Percentiles rank a stretch among this genome's conserved stretches.
These are phyloP conservation scores for Incurvaria masculella DNA, from an alignment of 2,888 invertebrate genomes.

Conservation along the genomic window DNA sequence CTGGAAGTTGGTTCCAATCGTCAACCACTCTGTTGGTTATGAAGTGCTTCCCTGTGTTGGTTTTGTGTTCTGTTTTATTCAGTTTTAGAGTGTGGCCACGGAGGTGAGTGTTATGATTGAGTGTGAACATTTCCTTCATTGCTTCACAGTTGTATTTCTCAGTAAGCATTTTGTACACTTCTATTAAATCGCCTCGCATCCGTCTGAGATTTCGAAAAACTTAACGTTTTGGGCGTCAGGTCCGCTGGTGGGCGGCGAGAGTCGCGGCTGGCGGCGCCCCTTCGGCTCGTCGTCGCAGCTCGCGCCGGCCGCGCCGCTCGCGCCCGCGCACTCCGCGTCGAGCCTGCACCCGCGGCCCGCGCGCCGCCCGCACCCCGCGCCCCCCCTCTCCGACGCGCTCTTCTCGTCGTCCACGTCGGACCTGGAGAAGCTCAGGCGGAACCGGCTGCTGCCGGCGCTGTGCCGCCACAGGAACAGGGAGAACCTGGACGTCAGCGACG, in stretches of 20 bases:
- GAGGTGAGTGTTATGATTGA: too few species aligned
- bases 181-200: too few species aligned
- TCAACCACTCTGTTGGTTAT: too few species aligned
- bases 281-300: conserved; percentile 19
- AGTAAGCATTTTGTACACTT: too few species aligned
- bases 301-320: conserved; percentile 2
- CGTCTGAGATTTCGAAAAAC: too few species aligned
- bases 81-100: too few species aligned
- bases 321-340: conserved; percentile 1
- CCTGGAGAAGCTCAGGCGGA: conserved; percentile 32
- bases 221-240: conserved; percentile 13
- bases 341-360: conserved; percentile 16
- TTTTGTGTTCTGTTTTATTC: too few species aligned
- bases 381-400: conserved; percentile 25
- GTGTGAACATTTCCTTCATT: too few species aligned
- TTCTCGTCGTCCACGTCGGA: conserved; percentile 36
- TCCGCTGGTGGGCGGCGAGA: conserved; percentile 13
- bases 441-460: conserved; percentile 35
- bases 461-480: conserved; percentile 35
- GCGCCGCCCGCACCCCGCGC: conserved; percentile 16
- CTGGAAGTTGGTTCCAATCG: too few species aligned
- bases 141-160: too few species aligned
- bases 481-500: conserved; percentile 46
- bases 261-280: conserved; percentile 19
- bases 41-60: too few species aligned